Percentiles rank a stretch among this genome's conserved stretches.
Conservation (phyloP, 2,797 vertebrate genomes). For the Rhabdophis nuchalis region DNA sequence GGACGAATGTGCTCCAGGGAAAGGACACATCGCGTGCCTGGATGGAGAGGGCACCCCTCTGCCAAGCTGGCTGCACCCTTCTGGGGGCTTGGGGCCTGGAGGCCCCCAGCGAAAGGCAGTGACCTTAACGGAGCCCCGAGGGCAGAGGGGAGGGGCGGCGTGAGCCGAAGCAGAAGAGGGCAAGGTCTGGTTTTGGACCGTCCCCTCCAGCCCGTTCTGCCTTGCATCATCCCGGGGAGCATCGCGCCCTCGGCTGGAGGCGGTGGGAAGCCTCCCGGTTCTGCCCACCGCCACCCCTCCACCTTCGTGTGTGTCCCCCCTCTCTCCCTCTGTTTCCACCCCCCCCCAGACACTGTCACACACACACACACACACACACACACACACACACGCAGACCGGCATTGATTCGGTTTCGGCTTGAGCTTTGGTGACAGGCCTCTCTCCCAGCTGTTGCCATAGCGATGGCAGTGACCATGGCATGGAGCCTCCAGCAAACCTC, state of each 20-base stretch:
- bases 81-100: neutral
- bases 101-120: neutral
- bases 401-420: neutral
- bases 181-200: neutral
- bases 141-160: neutral
- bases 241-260: neutral
- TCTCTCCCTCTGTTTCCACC: neutral
- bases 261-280: neutral
- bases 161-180: too few relatives aligned
- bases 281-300: neutral
- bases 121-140: neutral
- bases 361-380: too few relatives aligned
- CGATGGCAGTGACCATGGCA: constrained; percentile 20
- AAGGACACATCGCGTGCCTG: neutral
- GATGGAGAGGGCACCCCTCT: neutral
- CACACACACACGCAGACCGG: too few relatives aligned
- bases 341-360: neutral
- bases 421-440: neutral
- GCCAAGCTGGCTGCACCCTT: neutral
- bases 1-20: neutral
- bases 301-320: too few relatives aligned
- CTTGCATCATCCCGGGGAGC: neutral
- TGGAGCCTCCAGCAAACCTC: constrained; percentile 10
- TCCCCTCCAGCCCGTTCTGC: neutral
- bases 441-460: constrained; percentile 21